Conservation (phyloP, 2,888 invertebrate genomes). For the Falcaria lacertinaria region DNA sequence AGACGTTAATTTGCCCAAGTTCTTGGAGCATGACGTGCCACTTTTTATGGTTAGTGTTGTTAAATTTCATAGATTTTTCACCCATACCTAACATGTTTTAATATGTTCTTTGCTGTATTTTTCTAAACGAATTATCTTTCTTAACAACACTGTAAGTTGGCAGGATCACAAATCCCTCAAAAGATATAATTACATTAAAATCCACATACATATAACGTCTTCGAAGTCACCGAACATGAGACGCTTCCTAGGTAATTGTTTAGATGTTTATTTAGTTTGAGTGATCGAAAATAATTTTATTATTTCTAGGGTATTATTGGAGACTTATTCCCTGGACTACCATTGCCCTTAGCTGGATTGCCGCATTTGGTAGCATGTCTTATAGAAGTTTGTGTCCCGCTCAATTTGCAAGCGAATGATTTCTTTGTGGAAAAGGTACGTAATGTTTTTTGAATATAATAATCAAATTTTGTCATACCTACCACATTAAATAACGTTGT, state of each 20-base stretch:
- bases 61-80: neutral
- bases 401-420: conserved; percentile 90
- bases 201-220: no score
- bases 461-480: neutral
- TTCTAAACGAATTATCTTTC: no score
- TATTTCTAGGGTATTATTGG: conserved; percentile 89
- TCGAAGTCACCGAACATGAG: no score
- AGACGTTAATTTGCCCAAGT: conserved; percentile 96
- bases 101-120: no score
- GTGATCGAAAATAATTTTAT: neutral
- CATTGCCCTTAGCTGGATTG: conserved; percentile 89
- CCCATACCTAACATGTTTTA: no score
- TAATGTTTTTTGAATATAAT: neutral
- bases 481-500: conserved; percentile 2
- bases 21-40: conserved; percentile 92
- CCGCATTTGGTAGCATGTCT: conserved; percentile 69
- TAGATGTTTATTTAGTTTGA: conserved; percentile 1
- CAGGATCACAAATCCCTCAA: no score
- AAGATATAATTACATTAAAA: no score
- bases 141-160: no score
- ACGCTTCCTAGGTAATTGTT: no score
- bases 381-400: conserved; percentile 81
- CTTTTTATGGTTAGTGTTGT: conserved; percentile 86
- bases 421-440: conserved; percentile 90
- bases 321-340: conserved; percentile 94